Evolutionary conservation across 2,797 vertebrate genomes (phyloP).

Genomic region (Basileuterus tristriatus): DNA sequence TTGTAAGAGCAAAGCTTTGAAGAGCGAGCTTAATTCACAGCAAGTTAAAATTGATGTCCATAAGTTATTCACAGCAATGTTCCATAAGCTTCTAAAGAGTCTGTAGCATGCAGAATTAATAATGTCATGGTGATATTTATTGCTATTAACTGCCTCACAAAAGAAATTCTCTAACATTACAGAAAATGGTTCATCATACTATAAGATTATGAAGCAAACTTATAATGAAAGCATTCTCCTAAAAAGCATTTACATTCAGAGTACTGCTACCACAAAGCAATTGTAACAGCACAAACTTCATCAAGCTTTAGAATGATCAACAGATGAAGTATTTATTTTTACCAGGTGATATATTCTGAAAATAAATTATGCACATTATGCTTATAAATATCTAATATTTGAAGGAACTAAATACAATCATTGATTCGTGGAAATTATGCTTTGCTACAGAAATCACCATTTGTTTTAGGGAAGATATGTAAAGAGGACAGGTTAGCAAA

Average conservation of each 20-base stretch:
- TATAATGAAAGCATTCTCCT: background rate
- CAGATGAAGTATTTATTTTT: background rate
- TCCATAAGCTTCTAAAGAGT: background rate
- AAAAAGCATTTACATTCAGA: background rate
- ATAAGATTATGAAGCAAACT: background rate
- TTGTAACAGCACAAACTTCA: background rate
- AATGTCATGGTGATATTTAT: background rate
- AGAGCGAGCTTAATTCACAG: background rate
- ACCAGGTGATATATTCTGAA: background rate
- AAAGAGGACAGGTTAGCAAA: background rate
- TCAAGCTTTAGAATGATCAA: background rate
- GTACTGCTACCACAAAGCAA: background rate
- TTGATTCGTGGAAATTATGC: background rate
- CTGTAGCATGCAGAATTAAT: constrained; percentile 7
- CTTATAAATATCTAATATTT: background rate
- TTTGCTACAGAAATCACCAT: background rate
- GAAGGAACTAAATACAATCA: background rate
- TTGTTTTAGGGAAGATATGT: background rate
- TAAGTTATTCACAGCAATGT: background rate
- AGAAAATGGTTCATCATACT: constrained; percentile 34
- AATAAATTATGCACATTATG: background rate
- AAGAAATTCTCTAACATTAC: background rate
- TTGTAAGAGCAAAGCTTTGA: background rate
- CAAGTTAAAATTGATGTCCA: background rate
- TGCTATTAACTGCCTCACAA: background rate